Evolutionary conservation across 2,888 invertebrate species (phyloP), one percentile per base, ranked within the genome.

Genomic region (Lycia hirtaria): DNA sequence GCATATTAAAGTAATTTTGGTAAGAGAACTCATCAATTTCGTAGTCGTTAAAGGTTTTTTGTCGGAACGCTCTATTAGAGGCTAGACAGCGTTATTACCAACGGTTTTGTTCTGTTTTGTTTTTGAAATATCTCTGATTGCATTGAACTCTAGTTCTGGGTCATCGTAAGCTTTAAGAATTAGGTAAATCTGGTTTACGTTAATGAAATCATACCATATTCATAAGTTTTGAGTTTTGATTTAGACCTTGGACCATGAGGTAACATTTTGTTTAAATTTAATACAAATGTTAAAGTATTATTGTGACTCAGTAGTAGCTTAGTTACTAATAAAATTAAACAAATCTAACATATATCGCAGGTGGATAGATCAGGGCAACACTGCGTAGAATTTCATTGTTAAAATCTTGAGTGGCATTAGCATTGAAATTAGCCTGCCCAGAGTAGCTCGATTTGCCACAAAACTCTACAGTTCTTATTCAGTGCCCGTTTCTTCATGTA

Each of bases 1-100:
- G 69, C 71, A 72, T 75, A 78, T 80, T 76, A 72, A 73, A 78
- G 78, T 76, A 81, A 84, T 83, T 83, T 84, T 82, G 71, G 72
- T 78, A 75, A 77, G 75, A 73, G 78, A 83, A 75, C 80, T 83
- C 83, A 81, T 83, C 80, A 83, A 83, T 81, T 82, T 75, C 56
- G 71, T 56, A 73, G 75, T 78, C 71, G 77, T 81, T 78, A 79
- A 68, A 78, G 67, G 57, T 56, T 69, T 74, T 81, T 80, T 80
- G 80, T 78, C 72, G 76, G 73, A 63, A 57, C 49, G 60, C 19
- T 72, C 72, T 76, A 72, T 74, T 74, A 75, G 62, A 64, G 70
- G 54, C 71, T 73, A 78, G 80, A 77, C 76, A 51, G 75, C 63
- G 62, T 79, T 72, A 76, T 79, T 81, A 77, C 62, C 65, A 49